Base-by-base conservation (phyloP, 1,140 invertebrate species). In the Drosophila ercepeae region DNA sequence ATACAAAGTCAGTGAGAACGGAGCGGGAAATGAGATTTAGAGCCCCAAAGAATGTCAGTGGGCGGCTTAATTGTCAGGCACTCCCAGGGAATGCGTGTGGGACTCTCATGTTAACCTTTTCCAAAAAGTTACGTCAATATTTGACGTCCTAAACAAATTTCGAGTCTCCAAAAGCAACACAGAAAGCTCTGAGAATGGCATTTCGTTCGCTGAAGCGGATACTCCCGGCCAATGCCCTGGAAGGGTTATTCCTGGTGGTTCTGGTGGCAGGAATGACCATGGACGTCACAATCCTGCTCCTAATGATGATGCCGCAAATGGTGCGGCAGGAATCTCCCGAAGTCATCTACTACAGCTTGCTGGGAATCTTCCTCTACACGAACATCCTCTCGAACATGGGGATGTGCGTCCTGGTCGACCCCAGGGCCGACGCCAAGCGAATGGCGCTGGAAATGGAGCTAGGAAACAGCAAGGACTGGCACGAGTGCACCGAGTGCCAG, bases 61-160 rank as follows among this genome's bases (percentile, higher is more conserved):
- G n/a, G 4, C 9, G 3, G 14, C 8, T 11, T 0, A 34, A n/a
- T 13, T 27, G 21, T 9, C 8, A 1, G 5, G 18, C n/a, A 9
- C 27, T 34, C n/a, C n/a, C n/a, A 16, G 36, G 11, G 25, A 61
- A 42, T 29, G 41, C 57, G 0, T 55, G 58, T 21, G 19, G 14
- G 55, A 21, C 21, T 21, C 21, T 21, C n/a, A n/a, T n/a, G n/a
- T n/a, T n/a, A n/a, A 21, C 21, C 21, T 21, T 21, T 21, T 4
- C 21, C 21, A 21, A 21, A 32, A 11, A 23, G 13, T 3, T 11
- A 14, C 2, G 4, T 27, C 27, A 27, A 8, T 23, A 7, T 27
- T 11, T 32, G 29, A 32, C 29, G 9, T 32, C 4, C 29, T 11
- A 3, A 32, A 32, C 29, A 32, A 32, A 32, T 32, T 32, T 9